Evolutionary conservation across 2,797 vertebrate species (phyloP), one percentile per base, ranked within the genome.

Genomic region (Morus bassanus): DNA sequence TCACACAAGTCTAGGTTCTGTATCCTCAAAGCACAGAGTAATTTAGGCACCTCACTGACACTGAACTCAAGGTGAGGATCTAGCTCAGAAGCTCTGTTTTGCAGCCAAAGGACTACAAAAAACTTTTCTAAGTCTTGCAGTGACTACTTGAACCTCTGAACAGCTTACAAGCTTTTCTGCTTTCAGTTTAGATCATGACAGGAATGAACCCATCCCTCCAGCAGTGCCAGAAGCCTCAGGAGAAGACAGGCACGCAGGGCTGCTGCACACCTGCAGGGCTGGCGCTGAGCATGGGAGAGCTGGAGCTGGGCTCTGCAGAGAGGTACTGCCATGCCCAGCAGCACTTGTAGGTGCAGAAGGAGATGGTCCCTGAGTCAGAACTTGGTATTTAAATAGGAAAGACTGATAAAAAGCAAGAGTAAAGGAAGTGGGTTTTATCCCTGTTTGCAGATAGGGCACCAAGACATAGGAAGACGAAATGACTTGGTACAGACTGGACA

Each of bases 301-400:
- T 0, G 0, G 39, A 51, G 39, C 45, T 4, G 1, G 5, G 15
- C 30, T 45, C 45, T 33, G 27, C 39, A 30, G 59, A 46, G 43
- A 60, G 43, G 18, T 37, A 33, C 9, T 4, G 3, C 18, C 15
- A 4, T 9, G 18, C 46, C 21, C 61, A 78, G 53, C 61, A 72
- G 16, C 12, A 7, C 27, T 59, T 0, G 0, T 1, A 79, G 33
- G 13, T 33, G 28, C 43, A 45, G 27, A 33, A 76, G 18, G 45
- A 85, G 13, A 14, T 10, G 22, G 59, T 23, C 22, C 13, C 41
- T 67, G 35, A 82, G 53, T 69, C 63, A 67, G 31, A 74, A 24
- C 33, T 37, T 60, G 4, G 2, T 50, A 67, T 48, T 70, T 79
- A n/a, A 84, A 88, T 13, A 39, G 64, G 18, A 57, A 80, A 74